Percentiles rank a stretch among this genome's conserved stretches.
phyloP scores from a whole-genome alignment of 1,140 invertebrate genomes.

The Scaptomyza graminum region DNA sequence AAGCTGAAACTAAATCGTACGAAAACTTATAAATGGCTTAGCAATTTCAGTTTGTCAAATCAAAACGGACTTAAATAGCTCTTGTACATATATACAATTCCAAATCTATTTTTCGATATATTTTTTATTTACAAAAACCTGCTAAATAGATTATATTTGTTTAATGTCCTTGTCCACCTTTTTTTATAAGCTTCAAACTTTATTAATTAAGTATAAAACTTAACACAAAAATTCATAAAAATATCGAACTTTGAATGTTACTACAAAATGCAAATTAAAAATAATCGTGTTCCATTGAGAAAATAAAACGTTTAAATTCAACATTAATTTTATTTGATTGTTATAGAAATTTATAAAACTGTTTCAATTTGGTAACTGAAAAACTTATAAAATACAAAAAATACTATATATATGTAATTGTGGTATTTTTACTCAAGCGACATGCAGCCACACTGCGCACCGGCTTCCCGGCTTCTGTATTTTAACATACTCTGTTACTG shows the following conservation, averaged over 20 bases:
- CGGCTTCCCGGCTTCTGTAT: slow-evolving; percentile 40
- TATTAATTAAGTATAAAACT: neutral
- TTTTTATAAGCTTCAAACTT: neutral
- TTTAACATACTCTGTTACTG: slow-evolving; percentile 23
- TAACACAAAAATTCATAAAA: neutral
- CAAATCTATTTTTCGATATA: neutral
- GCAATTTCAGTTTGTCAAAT: slow-evolving; percentile 10
- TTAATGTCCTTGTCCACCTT: neutral
- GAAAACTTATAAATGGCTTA: slow-evolving; percentile 77
- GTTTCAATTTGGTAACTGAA: no score
- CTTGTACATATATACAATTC: neutral
- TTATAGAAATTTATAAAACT: no score
- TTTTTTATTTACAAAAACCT: neutral
- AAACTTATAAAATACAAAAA: no score
- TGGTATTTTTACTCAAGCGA: neutral
- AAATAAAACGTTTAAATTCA: slow-evolving; percentile 8
- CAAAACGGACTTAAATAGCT: neutral
- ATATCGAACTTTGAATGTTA: neutral
- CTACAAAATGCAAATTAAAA: slow-evolving; percentile 10
- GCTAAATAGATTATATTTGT: neutral
- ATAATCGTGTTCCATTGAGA: slow-evolving; percentile 7
- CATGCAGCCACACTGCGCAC: slow-evolving; percentile 26
- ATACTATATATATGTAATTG: neutral
- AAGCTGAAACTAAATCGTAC: slow-evolving; percentile 75
- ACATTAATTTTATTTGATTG: no score